phyloP scores from a whole-genome alignment of 2,113 vertebrate genomes.

The Himantopus leucocephalus region DNA sequence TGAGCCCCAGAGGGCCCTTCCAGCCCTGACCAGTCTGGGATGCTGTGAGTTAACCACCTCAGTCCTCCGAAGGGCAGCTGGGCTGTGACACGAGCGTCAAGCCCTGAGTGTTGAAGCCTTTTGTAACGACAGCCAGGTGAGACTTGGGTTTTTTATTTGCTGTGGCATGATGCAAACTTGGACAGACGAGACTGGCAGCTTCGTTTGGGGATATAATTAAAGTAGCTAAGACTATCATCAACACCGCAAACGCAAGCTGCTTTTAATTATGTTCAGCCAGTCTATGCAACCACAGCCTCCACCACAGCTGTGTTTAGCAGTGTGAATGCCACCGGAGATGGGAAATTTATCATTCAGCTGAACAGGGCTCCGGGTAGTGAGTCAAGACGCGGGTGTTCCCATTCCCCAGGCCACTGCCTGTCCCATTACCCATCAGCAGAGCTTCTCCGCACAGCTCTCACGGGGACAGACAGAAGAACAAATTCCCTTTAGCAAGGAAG shows the following conservation, averaged over 20 bases:
- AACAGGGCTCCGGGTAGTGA: rapidly evolving
- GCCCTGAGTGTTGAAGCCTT: not conserved
- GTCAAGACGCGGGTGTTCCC: rapidly evolving
- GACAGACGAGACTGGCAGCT: not conserved
- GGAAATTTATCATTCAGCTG: not conserved
- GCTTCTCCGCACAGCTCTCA: no score
- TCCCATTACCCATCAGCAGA: not conserved
- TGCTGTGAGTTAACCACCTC: not conserved
- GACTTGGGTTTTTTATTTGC: not conserved
- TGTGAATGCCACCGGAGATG: not conserved
- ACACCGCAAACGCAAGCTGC: not conserved
- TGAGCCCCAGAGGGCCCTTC: not conserved
- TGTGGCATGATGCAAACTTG: not conserved
- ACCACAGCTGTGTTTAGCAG: not conserved
- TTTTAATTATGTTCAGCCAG: not conserved
- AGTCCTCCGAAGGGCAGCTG: not conserved
- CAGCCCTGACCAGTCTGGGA: not conserved
- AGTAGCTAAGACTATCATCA: not conserved
- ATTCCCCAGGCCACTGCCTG: not conserved
- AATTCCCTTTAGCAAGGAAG: no score
- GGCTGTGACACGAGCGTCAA: not conserved
- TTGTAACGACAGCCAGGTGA: rapidly evolving
- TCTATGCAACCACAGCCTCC: not conserved
- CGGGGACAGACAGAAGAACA: rapidly evolving
- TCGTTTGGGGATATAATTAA: not conserved